Evolutionary conservation across 2,113 vertebrate species (phyloP).

Genomic region (Apteryx mantelli): DNA sequence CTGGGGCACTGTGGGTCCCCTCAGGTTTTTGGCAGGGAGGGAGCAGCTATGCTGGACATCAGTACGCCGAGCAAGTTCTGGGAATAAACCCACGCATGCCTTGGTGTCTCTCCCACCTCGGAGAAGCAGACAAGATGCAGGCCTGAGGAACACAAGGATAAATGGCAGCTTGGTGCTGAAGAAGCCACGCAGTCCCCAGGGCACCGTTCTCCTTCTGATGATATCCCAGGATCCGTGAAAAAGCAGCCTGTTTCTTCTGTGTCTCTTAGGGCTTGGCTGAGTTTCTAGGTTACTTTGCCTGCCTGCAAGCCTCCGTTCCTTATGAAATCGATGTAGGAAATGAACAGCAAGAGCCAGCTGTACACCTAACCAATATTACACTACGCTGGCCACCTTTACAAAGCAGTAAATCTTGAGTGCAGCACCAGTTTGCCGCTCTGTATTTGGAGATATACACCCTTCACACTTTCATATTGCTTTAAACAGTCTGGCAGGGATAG

Average conservation of each 20-base stretch:
- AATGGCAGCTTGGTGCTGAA: rapidly evolving
- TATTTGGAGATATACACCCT: background rate
- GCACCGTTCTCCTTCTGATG: background rate
- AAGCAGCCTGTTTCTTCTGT: background rate
- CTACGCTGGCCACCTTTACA: background rate
- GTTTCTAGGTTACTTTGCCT: conserved; percentile 17
- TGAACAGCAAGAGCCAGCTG: background rate
- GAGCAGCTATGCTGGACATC: background rate
- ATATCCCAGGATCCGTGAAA: background rate
- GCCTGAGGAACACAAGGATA: background rate
- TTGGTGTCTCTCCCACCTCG: background rate
- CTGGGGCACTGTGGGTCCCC: background rate
- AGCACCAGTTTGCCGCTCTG: background rate
- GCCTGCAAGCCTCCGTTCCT: background rate
- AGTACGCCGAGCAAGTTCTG: background rate
- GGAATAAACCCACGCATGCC: rapidly evolving
- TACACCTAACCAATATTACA: rapidly evolving
- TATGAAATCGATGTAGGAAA: background rate
- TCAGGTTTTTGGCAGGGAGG: background rate
- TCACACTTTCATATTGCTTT: background rate
- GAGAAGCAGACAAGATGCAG: background rate
- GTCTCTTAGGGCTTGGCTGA: conserved; percentile 6
- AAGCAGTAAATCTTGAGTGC: background rate
- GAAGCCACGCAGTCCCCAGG: rapidly evolving
- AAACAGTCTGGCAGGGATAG: background rate